These are phyloP conservation scores for Cyanistes caeruleus DNA, from an alignment of 2,113 vertebrate genomes.

Conservation along the genomic window DNA sequence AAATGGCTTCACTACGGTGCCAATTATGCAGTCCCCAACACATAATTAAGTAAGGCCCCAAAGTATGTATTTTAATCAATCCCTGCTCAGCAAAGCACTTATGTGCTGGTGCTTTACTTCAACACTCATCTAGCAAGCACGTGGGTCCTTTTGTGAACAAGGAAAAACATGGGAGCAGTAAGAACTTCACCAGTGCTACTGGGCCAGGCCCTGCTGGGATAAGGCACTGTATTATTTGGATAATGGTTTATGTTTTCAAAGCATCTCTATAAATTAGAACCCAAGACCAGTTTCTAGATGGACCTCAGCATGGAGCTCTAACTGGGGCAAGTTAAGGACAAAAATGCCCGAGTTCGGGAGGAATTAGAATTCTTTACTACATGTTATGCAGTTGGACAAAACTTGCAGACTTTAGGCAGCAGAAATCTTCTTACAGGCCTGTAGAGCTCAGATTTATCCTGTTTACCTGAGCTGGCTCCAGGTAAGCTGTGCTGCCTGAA, in stretches of 20 bases:
- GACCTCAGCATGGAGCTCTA: background rate
- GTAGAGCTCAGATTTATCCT: background rate
- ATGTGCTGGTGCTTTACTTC: background rate
- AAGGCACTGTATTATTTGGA: background rate
- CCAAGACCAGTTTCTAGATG: background rate
- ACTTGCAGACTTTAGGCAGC: background rate
- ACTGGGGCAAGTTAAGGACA: background rate
- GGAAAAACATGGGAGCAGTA: background rate
- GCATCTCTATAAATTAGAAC: background rate
- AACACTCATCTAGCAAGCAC: background rate
- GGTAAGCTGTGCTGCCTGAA: background rate
- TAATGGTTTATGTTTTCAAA: background rate
- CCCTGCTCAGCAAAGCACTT: constrained; percentile 29
- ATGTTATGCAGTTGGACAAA: background rate
- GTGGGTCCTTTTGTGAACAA: background rate
- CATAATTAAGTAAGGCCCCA: constrained; percentile 42
- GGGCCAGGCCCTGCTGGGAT: background rate
- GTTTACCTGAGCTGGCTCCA: background rate
- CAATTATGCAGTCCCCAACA: constrained; percentile 25
- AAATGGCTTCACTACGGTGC: background rate
- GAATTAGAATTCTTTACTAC: background rate
- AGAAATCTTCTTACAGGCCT: background rate
- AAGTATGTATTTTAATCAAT: constrained; percentile 45
- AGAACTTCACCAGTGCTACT: background rate
- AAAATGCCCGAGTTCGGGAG: background rate